Base-by-base conservation (phyloP, 2,888 invertebrate species). In the Heliconius ethilla region DNA sequence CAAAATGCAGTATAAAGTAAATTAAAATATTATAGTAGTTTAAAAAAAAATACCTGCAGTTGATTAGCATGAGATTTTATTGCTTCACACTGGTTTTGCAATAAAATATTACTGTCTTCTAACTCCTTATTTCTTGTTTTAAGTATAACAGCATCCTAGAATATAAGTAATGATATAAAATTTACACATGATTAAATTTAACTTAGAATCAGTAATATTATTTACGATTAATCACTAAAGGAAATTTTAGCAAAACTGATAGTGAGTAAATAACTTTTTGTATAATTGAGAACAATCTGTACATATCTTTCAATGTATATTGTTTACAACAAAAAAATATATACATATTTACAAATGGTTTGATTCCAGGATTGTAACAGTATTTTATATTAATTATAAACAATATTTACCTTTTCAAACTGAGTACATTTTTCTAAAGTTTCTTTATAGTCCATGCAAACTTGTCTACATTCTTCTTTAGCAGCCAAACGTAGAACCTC, bases 61-160 rank as follows among this genome's bases (percentile, higher is more conserved):
- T 92, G 92, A 81, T 88, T 86, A 11, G 84, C 82, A 85, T 91
- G 87, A 51, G 88, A 88, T 78, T 89, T 85, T n/a, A 88, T 83
- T 63, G 87, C 91, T 74, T 81, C 79, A 78, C 76, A 82, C 75
- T 83, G 82, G 69, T 81, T 85, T 73, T 85, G 81, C 59, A 83
- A 78, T 29, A 80, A 25, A 22, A 40, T 63, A 70, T 74, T 79
- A 62, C 78, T 81, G 45, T 81, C 74, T 74, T 83, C 75, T 18
- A 85, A 72, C 59, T 81, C 82, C 40, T 77, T 73, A 74, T 82
- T 83, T 72, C 80, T 77, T 37, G 70, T 79, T 79, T 83, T 81
- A 55, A 87, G 75, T 55, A 77, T 75, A 72, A 85, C 80, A n/a
- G 82, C 74, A 77, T 89, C 88, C 91, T 92, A 84, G 76, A 89